These are phyloP conservation scores for Mixornis gularis DNA, from an alignment of 2,113 vertebrate species.

Conservation along the genomic window DNA sequence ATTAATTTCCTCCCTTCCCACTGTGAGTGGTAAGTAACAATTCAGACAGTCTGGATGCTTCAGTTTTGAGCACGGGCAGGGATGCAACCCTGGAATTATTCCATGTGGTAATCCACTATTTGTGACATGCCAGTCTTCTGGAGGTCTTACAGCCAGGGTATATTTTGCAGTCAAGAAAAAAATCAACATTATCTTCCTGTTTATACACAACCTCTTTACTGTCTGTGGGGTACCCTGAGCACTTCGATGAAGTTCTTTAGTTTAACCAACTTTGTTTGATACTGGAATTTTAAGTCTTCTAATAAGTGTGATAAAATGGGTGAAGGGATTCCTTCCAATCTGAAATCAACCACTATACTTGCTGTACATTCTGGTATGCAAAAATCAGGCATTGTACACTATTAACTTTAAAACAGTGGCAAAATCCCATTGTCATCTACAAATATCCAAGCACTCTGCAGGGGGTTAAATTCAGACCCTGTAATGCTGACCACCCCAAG, in stretches of 20 bases:
- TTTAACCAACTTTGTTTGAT: background rate
- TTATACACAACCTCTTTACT: background rate
- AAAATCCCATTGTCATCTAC: background rate
- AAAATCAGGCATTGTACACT: background rate
- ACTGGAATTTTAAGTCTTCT: constrained; percentile 4
- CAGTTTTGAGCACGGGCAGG: background rate
- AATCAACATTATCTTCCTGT: constrained; percentile 2
- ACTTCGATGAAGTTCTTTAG: background rate
- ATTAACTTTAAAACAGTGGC: background rate
- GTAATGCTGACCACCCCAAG: background rate
- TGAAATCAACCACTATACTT: background rate
- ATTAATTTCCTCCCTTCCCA: constrained; percentile 55
- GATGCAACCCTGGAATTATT: background rate
- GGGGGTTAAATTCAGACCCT: background rate
- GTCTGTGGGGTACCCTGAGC: background rate
- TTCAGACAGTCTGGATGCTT: constrained; percentile 38
- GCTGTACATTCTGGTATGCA: background rate
- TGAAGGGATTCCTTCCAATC: background rate
- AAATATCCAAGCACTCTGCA: background rate
- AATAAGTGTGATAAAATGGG: background rate
- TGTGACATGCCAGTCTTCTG: background rate
- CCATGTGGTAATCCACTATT: background rate
- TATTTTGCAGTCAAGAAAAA: background rate
- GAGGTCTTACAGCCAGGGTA: background rate
- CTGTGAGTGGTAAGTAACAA: constrained; percentile 1